Conservation (phyloP, 2,113 vertebrate genomes). For the Dryoscopus gambensis region DNA sequence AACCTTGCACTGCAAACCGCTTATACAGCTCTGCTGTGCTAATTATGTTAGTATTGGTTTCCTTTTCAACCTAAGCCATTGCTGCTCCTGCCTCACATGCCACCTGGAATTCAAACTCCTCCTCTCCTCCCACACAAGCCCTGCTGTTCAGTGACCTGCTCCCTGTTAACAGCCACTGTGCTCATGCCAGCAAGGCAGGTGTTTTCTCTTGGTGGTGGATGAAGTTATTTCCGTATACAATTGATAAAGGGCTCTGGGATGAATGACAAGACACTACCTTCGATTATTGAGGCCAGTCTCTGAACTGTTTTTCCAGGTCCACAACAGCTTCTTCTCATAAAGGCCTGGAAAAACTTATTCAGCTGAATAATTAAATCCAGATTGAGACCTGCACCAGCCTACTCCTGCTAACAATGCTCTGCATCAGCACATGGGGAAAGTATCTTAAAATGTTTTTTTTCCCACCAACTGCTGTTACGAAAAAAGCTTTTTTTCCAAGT, state of each 20-base stretch:
- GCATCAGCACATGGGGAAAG: background rate
- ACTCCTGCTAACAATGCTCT: background rate
- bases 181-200: background rate
- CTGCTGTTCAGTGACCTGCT: background rate
- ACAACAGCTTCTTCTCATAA: background rate
- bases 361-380: background rate
- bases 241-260: background rate
- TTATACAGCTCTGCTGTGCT: background rate
- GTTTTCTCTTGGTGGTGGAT: background rate
- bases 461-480: background rate
- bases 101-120: background rate
- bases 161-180: background rate
- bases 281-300: background rate
- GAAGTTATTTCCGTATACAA: background rate
- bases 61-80: background rate
- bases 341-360: background rate
- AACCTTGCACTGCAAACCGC: background rate
- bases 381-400: background rate
- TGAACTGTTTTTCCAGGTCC: background rate
- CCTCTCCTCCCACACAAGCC: background rate
- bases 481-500: background rate
- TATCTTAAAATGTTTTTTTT: background rate
- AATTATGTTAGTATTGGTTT: background rate
- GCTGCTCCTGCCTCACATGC: background rate
- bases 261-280: background rate